Percentiles rank a stretch among this genome's conserved stretches.
Conservation (phyloP, 2,113 vertebrate species). For the Vanacampus margaritifer region DNA sequence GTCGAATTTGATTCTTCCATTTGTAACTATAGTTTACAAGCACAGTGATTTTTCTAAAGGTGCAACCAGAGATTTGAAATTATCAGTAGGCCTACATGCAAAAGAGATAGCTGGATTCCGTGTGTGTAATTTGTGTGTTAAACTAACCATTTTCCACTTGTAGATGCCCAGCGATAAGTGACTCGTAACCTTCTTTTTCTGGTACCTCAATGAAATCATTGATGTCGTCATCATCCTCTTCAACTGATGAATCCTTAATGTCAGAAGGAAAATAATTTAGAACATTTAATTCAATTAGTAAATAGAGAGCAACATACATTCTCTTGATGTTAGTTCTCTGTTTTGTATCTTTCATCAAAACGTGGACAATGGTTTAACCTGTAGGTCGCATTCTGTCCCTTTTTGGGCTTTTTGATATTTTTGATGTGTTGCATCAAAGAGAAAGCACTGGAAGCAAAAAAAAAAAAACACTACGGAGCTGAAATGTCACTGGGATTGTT, state of each 20-base stretch:
- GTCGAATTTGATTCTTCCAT: no score
- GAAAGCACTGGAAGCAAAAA: no score
- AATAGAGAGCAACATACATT: not conserved
- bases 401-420: no score
- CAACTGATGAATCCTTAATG: conserved; percentile 64
- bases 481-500: no score
- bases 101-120: not conserved
- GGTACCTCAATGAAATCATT: conserved; percentile 93
- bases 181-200: conserved; percentile 93
- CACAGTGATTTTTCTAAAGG: not conserved
- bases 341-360: not conserved
- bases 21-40: no score
- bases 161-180: conserved; percentile 84
- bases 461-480: no score
- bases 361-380: no score
- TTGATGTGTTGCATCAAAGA: no score
- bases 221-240: conserved; percentile 63
- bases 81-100: not conserved
- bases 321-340: no score
- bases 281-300: not conserved
- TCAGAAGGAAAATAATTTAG: conserved; percentile 19
- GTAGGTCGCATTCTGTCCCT: no score
- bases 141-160: conserved; percentile 84
- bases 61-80: not conserved
- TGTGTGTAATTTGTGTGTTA: conserved; percentile 46